phyloP scores from a whole-genome alignment of 2,888 invertebrate species.

The Allophyes oxyacanthae region DNA sequence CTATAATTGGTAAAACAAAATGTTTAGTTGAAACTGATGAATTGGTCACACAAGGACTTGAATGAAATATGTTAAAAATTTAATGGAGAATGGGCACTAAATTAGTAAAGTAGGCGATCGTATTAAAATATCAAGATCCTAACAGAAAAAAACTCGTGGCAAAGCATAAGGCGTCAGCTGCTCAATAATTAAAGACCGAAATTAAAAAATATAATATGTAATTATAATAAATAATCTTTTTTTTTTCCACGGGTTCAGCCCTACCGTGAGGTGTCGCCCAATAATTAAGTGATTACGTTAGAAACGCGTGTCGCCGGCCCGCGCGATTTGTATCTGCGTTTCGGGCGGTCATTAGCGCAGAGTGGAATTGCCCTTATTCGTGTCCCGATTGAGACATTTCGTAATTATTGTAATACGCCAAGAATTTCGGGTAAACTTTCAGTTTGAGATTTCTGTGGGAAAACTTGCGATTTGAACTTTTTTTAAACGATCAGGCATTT shows the following conservation, averaged over 20 bases:
- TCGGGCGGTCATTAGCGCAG: conserved; percentile 74
- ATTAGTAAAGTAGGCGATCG: too few relatives aligned
- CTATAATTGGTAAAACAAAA: too few relatives aligned
- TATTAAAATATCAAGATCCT: neutral
- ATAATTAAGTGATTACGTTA: conserved; percentile 88
- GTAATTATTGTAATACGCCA: conserved; percentile 52
- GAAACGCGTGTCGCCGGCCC: conserved; percentile 80
- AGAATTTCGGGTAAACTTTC: conserved; percentile 21
- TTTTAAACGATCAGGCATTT: too few relatives aligned
- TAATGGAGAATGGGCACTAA: too few relatives aligned
- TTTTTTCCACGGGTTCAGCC: conserved; percentile 61
- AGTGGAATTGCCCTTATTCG: conserved; percentile 60
- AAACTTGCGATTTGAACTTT: conserved; percentile 1
- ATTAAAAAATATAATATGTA: neutral
- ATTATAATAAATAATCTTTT: neutral
- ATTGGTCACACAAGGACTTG: too few relatives aligned
- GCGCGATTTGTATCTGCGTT: conserved; percentile 84
- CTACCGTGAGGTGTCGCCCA: conserved; percentile 82
- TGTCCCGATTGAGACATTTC: conserved; percentile 47
- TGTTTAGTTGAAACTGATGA: too few relatives aligned
- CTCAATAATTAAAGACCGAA: neutral
- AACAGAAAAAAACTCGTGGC: neutral
- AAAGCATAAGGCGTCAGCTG: conserved; percentile 1
- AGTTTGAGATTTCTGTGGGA: conserved; percentile 17
- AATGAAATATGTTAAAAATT: too few relatives aligned